Base-by-base conservation (phyloP, 1,140 invertebrate species). In the Drosophila tristis region DNA sequence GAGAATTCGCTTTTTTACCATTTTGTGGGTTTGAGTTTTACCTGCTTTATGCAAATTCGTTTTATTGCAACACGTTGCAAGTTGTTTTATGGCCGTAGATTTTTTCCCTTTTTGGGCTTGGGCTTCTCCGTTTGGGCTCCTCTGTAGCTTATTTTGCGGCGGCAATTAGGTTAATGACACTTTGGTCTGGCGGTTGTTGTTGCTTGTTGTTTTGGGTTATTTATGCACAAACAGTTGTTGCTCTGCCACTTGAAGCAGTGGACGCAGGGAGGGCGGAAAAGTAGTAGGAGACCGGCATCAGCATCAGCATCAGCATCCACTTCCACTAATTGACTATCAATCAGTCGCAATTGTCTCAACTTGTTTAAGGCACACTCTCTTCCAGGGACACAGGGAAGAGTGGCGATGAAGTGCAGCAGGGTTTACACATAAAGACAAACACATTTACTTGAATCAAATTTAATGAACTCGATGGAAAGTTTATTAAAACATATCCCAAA, bases 41-140 rank as follows among this genome's bases (percentile, higher is more conserved):
- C 84, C 84, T 89, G 75, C 58, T 80, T 84, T 89, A 84, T 89
- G 84, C 72, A 84, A 89, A 90, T 89, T 75, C 76, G 64, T 48
- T 82, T 89, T 89, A 89, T 89, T 82, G 84, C 79, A 89, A 89
- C 84, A 89, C 84, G 84, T 89, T 89, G 84, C 84, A 80, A 67
- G 86, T 74, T 48, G 66, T 72, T 55, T 84, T 85, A 80, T 80
- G 80, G 76, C 51, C 48, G 55, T 43, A 49, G 62, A 63, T 39
- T 47, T 67, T 64, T 54, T 53, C 29, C 23, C 51, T 11, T 35
- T 56, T 39, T 20, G 20, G 20, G 20, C 20, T 64, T 4, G 35
- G 35, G 35, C 35, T 39, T 49, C 51, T 57, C 8, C 31, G 31
- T 8, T 31, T 31, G 7, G 29, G 29, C 29, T 31, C 31, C 31